Conservation (phyloP, 2,797 vertebrate genomes). For the Thalassophryne amazonica region DNA sequence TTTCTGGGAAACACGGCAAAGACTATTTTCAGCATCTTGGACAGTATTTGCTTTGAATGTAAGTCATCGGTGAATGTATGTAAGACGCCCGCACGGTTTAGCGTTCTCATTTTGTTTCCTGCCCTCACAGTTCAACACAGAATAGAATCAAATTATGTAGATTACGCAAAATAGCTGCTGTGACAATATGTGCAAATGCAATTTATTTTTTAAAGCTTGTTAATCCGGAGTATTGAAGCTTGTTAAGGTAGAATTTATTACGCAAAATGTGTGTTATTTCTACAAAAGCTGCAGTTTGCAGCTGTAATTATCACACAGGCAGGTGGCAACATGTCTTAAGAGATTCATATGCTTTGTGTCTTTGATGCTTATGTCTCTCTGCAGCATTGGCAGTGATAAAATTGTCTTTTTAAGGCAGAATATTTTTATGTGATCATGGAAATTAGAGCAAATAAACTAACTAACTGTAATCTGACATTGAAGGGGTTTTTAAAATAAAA, state of each 20-base stretch:
- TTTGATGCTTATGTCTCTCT: conserved; percentile 5
- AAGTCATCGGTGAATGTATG: neutral
- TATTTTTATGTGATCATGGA: too few relatives aligned
- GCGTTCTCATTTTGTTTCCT: neutral
- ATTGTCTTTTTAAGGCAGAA: neutral
- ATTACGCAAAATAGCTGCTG: neutral
- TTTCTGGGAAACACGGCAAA: conserved; percentile 55
- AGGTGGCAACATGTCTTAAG: conserved; percentile 38
- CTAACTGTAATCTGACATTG: too few relatives aligned
- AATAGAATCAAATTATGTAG: neutral
- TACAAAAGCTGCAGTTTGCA: conserved; percentile 10
- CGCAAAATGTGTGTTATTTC: neutral
- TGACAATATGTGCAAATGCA: neutral
- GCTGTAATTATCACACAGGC: conserved; percentile 38
- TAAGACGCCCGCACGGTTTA: neutral
- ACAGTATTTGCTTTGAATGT: conserved; percentile 30
- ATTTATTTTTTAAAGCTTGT: neutral
- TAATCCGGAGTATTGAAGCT: neutral
- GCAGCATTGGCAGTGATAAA: neutral
- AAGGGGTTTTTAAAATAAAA: too few relatives aligned
- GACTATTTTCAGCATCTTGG: conserved; percentile 65
- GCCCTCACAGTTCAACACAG: neutral
- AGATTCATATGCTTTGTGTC: conserved; percentile 11
- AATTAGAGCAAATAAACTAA: too few relatives aligned
- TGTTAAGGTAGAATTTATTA: neutral